These are phyloP conservation scores for Hippoglossus hippoglossus DNA, from an alignment of 2,797 vertebrate genomes.

Conservation along the genomic window DNA sequence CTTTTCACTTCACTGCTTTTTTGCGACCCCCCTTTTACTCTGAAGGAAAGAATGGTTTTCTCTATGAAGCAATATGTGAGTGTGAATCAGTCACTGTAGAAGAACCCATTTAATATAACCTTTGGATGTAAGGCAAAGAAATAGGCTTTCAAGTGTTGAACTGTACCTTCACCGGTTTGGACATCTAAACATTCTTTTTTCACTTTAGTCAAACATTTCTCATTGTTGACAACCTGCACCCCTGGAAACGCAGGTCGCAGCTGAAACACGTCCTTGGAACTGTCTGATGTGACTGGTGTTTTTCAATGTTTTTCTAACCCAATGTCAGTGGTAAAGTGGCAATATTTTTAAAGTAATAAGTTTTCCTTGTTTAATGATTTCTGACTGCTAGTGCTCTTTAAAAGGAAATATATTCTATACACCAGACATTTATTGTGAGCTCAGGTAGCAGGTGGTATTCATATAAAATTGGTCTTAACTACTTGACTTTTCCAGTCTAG, in stretches of 20 bases:
- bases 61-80: neutral
- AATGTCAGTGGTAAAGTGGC: neutral
- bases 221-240: neutral
- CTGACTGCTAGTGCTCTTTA: too few species aligned
- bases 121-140: conserved; percentile 8
- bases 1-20: conserved; percentile 20
- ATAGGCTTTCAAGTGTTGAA: conserved; percentile 5
- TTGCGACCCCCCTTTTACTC: conserved; percentile 31
- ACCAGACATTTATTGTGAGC: too few species aligned
- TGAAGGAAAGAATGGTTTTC: conserved; percentile 2
- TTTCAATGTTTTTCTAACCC: neutral
- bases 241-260: neutral
- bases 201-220: neutral
- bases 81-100: conserved; percentile 21
- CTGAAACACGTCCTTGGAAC: neutral
- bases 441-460: too few species aligned
- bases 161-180: neutral
- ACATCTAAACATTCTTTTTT: conserved; percentile 1
- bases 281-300: neutral
- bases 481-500: too few species aligned
- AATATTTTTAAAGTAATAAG: too few species aligned
- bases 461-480: neutral
- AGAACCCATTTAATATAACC: conserved; percentile 26
- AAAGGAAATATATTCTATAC: too few species aligned
- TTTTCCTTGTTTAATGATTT: too few species aligned